Evolutionary conservation across 2,888 invertebrate species (phyloP).

Genomic region (Caenorhabditis angaria): DNA sequence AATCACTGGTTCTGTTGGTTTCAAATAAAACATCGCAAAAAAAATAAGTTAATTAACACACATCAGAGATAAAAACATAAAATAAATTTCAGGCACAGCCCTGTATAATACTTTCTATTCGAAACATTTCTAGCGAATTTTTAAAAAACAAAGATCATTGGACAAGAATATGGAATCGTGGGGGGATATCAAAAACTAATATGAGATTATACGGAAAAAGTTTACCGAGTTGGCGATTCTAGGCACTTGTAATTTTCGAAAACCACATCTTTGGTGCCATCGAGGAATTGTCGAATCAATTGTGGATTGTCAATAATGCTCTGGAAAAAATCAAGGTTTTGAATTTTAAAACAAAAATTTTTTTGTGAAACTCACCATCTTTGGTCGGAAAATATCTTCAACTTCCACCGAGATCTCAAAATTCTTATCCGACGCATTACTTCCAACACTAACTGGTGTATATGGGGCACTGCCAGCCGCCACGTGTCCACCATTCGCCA

Average conservation of each 20-base stretch:
- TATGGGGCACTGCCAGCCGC: constrained; percentile 35
- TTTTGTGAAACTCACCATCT: constrained; percentile 3
- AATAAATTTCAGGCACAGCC: too few species aligned
- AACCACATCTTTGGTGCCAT: constrained; percentile 14
- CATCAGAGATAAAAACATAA: too few species aligned
- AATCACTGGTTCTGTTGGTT: too few species aligned
- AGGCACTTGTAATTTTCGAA: constrained; percentile 11
- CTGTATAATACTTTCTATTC: too few species aligned
- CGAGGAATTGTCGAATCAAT: constrained; percentile 3
- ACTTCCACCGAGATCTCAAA: background rate
- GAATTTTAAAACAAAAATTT: background rate
- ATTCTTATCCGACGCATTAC: background rate
- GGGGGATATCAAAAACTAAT: too few species aligned
- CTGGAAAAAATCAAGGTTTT: background rate
- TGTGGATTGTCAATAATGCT: constrained; percentile 1
- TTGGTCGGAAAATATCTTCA: constrained; percentile 14
- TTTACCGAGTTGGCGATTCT: too few species aligned
- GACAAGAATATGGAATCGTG: too few species aligned
- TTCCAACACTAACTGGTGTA: constrained; percentile 32
- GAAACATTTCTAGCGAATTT: too few species aligned
- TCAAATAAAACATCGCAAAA: too few species aligned
- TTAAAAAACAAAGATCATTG: too few species aligned
- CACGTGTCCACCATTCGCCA: constrained; percentile 12
- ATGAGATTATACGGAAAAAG: too few species aligned
- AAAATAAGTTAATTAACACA: too few species aligned